phyloP scores from a whole-genome alignment of 1,140 invertebrate species.

The Cydia strobilella region DNA sequence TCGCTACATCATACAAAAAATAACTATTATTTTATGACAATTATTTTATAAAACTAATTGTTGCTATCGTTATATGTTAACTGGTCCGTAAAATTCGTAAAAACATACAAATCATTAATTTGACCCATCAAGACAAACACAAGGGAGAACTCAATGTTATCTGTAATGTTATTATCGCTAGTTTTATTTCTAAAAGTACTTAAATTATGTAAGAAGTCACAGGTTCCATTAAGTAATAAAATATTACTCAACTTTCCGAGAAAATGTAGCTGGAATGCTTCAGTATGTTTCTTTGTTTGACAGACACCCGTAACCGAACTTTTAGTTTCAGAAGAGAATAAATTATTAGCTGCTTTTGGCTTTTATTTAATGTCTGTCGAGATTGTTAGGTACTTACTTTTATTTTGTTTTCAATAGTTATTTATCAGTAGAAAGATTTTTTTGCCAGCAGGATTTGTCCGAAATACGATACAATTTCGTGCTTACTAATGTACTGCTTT shows the following conservation, averaged over 20 bases:
- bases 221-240: slow-evolving; percentile 14
- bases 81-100: too few species aligned
- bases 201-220: neutral
- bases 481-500: too few species aligned
- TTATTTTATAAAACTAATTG: too few species aligned
- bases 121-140: too few species aligned
- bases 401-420: neutral
- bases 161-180: too few species aligned
- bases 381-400: neutral
- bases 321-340: slow-evolving; percentile 1
- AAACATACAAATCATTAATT: too few species aligned
- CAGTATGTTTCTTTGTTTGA: slow-evolving; percentile 8
- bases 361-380: neutral
- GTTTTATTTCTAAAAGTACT: neutral
- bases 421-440: neutral
- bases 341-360: neutral
- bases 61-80: too few species aligned
- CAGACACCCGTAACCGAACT: neutral
- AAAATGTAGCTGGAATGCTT: neutral
- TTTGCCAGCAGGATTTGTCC: neutral
- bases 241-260: neutral
- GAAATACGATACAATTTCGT: neutral
- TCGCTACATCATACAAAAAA: too few species aligned
- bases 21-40: too few species aligned
- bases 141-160: too few species aligned